These are phyloP conservation scores for Aegotheles bennettii DNA, from an alignment of 2,113 vertebrate species.

Conservation along the genomic window DNA sequence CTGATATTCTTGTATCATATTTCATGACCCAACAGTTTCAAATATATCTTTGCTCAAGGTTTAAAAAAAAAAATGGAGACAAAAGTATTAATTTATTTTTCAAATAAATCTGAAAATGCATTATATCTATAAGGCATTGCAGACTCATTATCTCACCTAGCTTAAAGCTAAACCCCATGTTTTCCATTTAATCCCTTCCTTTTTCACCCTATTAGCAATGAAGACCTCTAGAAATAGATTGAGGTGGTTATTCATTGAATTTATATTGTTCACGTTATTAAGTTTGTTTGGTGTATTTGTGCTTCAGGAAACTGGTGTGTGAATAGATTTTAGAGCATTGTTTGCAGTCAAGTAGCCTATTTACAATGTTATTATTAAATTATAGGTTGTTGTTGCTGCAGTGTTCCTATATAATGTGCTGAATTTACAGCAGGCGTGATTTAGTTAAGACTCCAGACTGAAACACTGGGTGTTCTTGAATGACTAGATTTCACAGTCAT, in stretches of 20 bases:
- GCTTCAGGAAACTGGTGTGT: not conserved
- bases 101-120: not conserved
- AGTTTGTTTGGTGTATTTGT: not conserved
- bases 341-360: not conserved
- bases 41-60: not conserved
- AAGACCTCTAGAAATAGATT: not conserved
- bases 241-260: not conserved
- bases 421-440: not conserved
- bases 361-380: not conserved
- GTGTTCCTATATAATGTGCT: not conserved
- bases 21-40: not conserved
- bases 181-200: not conserved
- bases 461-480: not conserved
- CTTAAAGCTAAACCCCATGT: not conserved
- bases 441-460: not conserved
- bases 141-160: not conserved
- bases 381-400: not conserved
- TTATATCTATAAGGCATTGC: not conserved
- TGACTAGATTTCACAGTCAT: not conserved
- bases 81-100: not conserved
- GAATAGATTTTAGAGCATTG: not conserved
- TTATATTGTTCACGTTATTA: not conserved
- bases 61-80: not conserved
- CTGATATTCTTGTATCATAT: not conserved
- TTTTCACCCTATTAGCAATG: not conserved